Evolutionary conservation across 2,888 invertebrate genomes (phyloP).

Genomic region (Xylophagus ater): DNA sequence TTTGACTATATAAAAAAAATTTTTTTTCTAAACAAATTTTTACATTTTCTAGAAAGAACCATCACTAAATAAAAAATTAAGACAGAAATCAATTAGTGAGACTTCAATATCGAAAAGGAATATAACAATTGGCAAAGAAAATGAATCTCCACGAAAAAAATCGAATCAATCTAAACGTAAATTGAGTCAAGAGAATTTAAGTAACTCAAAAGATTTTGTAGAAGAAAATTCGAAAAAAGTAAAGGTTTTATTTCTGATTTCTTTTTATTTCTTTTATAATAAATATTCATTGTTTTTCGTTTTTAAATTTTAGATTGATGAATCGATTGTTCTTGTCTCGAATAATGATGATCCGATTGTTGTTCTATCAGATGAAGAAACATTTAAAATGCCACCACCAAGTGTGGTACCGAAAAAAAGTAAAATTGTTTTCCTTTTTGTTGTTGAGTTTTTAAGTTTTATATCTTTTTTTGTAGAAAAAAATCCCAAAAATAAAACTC

Average conservation of each 20-base stretch:
- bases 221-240: slow-evolving; percentile 14
- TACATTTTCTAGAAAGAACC: slow-evolving; percentile 24
- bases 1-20: too few relatives aligned
- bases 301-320: slow-evolving; percentile 10
- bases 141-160: slow-evolving; percentile 19
- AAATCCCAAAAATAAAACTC: slow-evolving; percentile 8
- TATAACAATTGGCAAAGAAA: slow-evolving; percentile 27
- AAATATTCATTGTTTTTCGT: background rate
- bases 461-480: slow-evolving; percentile 14
- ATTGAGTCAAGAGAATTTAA: slow-evolving; percentile 1
- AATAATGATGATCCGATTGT: slow-evolving; percentile 6
- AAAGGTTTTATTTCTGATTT: slow-evolving; percentile 13
- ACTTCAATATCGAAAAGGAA: slow-evolving; percentile 1
- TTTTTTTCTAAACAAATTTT: background rate
- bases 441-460: slow-evolving; percentile 15
- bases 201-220: background rate
- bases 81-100: slow-evolving; percentile 24
- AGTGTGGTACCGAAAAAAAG: slow-evolving; percentile 11
- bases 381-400: slow-evolving; percentile 17
- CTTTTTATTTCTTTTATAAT: background rate
- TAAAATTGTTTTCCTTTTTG: slow-evolving; percentile 2
- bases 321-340: slow-evolving; percentile 8
- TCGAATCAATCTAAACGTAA: slow-evolving; percentile 28
- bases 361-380: slow-evolving; percentile 15
- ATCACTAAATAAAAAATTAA: slow-evolving; percentile 23